Conservation (phyloP, 53 echinoderm and acorn worm genomes). For the Mesocentrotus franciscanus region DNA sequence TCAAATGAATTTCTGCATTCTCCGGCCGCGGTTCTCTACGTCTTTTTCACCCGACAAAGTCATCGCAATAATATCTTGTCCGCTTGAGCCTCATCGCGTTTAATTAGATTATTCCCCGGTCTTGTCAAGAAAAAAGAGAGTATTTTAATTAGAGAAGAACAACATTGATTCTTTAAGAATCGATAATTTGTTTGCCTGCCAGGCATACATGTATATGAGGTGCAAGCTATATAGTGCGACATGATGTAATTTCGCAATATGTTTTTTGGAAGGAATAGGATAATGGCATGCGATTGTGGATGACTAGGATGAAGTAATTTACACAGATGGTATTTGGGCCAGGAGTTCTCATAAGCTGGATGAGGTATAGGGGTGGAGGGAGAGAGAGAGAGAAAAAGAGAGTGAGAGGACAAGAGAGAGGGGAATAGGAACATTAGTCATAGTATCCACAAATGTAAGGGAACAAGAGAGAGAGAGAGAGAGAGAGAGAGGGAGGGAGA, state of each 20-base stretch:
- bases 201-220: constrained; percentile 46
- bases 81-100: background rate
- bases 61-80: background rate
- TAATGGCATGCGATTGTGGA: background rate
- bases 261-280: background rate
- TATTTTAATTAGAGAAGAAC: constrained; percentile 65
- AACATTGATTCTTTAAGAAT: constrained; percentile 62
- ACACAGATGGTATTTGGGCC: constrained; percentile 35
- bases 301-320: constrained; percentile 8
- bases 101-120: constrained; percentile 50
- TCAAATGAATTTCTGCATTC: background rate
- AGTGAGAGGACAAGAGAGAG: background rate
- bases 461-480: background rate
- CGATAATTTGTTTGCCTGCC: constrained; percentile 39
- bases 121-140: constrained; percentile 25
- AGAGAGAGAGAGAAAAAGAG: background rate
- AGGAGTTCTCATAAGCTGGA: constrained; percentile 35
- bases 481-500: background rate
- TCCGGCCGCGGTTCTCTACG: background rate
- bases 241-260: constrained; percentile 55
- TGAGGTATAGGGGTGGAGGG: background rate
- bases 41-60: background rate
- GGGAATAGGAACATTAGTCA: too few relatives aligned
- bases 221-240: background rate
- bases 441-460: background rate